A percentile compares a stretch with the other conserved stretches of the same genome.
Conservation (phyloP, 2,113 vertebrate genomes). For the Aegithalos caudatus region DNA sequence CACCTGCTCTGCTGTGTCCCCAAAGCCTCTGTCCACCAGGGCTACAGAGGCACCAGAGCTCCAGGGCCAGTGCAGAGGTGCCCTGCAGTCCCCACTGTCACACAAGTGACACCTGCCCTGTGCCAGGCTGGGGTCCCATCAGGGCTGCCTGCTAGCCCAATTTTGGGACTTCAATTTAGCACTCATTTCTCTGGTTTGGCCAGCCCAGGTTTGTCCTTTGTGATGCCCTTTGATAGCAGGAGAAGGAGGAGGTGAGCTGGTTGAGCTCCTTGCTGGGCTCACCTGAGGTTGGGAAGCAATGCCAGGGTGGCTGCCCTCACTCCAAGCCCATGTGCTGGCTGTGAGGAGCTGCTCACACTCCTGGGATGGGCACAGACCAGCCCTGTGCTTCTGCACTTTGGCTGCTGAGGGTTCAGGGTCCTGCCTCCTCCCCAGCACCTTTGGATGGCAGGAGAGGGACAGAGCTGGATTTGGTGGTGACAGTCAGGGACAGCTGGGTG, state of each 20-base stretch:
- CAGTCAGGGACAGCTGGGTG: neutral
- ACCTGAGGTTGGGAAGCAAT: neutral
- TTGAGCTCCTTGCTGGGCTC: neutral
- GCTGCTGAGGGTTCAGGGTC: accelerated
- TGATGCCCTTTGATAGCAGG: neutral
- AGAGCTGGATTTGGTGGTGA: neutral
- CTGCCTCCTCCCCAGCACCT: neutral
- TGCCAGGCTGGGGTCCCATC: neutral
- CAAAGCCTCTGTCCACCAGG: neutral
- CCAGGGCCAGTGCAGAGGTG: accelerated
- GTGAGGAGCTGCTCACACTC: neutral
- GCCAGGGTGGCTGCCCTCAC: neutral
- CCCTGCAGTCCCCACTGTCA: accelerated
- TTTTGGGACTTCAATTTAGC: neutral
- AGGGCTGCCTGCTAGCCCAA: neutral
- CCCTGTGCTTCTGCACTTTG: neutral
- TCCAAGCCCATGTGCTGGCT: accelerated
- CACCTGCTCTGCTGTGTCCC: neutral
- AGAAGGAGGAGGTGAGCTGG: neutral
- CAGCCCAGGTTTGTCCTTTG: neutral
- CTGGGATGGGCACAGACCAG: accelerated
- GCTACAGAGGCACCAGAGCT: accelerated
- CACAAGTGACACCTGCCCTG: accelerated
- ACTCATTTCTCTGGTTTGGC: accelerated
- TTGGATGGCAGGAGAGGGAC: neutral